These are phyloP conservation scores for Pharmacophagus antenor DNA, from an alignment of 2,888 invertebrate species.

Conservation along the genomic window DNA sequence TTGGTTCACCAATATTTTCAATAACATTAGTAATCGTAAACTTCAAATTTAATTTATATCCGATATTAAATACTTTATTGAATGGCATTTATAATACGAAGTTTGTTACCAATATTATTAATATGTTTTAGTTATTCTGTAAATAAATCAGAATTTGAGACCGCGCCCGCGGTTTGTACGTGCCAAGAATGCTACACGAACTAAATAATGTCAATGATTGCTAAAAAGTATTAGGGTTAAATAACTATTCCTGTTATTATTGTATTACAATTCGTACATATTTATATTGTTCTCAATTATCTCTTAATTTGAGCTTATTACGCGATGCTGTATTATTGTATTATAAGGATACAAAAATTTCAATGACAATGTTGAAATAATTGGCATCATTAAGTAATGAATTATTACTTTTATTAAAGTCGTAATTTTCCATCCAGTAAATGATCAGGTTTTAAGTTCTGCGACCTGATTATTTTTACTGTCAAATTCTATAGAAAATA, in stretches of 20 bases:
- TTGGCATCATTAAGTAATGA: background rate
- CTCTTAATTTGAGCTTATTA: background rate
- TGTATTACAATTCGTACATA: background rate
- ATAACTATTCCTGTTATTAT: background rate
- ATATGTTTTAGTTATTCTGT: conserved; percentile 19
- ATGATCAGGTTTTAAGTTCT: background rate
- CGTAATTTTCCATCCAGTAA: background rate
- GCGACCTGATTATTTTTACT: background rate
- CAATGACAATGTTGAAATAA: background rate
- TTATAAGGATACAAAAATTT: background rate
- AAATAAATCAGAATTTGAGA: conserved; percentile 29
- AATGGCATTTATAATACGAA: conserved; percentile 11
- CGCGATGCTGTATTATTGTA: background rate
- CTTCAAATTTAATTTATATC: conserved; percentile 6
- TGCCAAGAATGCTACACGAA: conserved; percentile 14
- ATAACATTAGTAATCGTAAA: conserved; percentile 4
- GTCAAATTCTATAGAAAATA: background rate
- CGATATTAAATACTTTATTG: conserved; percentile 21
- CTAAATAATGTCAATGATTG: conserved; percentile 17
- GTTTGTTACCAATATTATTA: conserved; percentile 25
- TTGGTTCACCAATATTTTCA: background rate
- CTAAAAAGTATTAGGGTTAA: conserved; percentile 3
- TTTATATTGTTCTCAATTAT: background rate
- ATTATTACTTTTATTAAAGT: background rate
- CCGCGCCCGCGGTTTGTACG: conserved; percentile 26